These are phyloP conservation scores for Chaenodraco wilsoni DNA, from an alignment of 2,797 vertebrate species.

Conservation along the genomic window DNA sequence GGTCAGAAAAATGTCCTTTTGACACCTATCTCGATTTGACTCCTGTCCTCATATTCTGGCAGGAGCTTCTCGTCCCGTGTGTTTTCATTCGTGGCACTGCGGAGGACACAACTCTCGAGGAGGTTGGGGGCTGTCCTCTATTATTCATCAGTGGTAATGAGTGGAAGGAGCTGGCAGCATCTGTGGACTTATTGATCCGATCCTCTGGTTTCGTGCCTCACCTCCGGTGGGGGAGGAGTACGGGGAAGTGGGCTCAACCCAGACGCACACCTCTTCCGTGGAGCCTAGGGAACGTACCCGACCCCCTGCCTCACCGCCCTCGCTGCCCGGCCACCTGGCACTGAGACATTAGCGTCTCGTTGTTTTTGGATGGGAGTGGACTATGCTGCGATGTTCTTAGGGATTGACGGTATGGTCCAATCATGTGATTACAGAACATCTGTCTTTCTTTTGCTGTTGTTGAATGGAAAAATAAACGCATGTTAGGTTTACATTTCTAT, in stretches of 20 bases:
- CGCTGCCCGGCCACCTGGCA: conserved; percentile 48
- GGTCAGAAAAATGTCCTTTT: conserved; percentile 7
- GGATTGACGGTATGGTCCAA: conserved; percentile 3
- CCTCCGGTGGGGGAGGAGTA: conserved; percentile 61
- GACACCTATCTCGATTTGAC: conserved; percentile 19
- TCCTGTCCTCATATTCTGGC: conserved; percentile 12
- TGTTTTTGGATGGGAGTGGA: conserved; percentile 15
- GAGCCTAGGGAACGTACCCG: conserved; percentile 27
- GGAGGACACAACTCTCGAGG: conserved; percentile 53
- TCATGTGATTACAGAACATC: conserved; percentile 11
- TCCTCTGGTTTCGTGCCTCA: conserved; percentile 71
- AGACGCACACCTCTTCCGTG: conserved; percentile 45
- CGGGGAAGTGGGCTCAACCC: conserved; percentile 27
- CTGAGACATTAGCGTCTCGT: conserved; percentile 35
- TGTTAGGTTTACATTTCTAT: background rate
- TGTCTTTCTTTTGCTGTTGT: conserved; percentile 3
- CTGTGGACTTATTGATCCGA: conserved; percentile 80
- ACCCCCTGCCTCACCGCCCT: conserved; percentile 18
- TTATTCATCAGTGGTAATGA: conserved; percentile 83
- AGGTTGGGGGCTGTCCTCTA: conserved; percentile 71
- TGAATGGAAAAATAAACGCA: background rate
- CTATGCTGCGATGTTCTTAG: background rate
- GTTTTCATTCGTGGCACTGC: conserved; percentile 27
- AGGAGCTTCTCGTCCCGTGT: conserved; percentile 1
- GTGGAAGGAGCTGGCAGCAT: conserved; percentile 75